Base-by-base conservation (phyloP, 92 coral and sea anemone species). In the Epizoanthus rinbou region DNA sequence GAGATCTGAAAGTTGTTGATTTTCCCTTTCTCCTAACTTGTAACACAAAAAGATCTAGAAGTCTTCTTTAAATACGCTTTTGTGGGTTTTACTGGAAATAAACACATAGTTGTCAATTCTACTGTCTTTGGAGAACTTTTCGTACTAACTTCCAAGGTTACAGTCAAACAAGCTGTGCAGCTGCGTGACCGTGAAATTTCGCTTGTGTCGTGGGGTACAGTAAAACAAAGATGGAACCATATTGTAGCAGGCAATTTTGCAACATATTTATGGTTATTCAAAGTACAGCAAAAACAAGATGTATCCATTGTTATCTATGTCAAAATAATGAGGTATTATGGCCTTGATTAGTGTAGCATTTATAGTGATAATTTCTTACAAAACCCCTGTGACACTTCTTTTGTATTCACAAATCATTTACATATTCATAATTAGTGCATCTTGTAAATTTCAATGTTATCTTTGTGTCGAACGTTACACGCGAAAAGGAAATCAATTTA, bases 231-330 rank as follows among this genome's bases (percentile, higher is more conserved):
- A 50, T 9, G 14, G 54, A 10, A 13, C 25, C 19, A 3, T 31
- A 31, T 19, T 68, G 22, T 71, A 23, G 6, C 25, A 28, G 8
- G 28, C 50, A 47, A 47, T 41, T 71, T 21, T 22, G 50, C 6
- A 18, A 41, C 57, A 45, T 56, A 71, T 47, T 39, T 24, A 37
- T 56, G 43, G 21, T 70, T 71, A 19, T 74, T 31, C 28, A 74
- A 74, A 24, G 80, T 74, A 53, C 65, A 56, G 65, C 33, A 28
- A 74, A 74, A 56, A 74, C 63, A 54, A 74, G 80, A 5, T 54
- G 9, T 74, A 53, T 56, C 80, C 56, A 53, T 74, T 74, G 65
- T 74, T 74, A 53, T 21, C 43, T 11, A 54, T 74, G 45, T 74
- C 65, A 56, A 14, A 25, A 74, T 71, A 71, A 71, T 74, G 59